phyloP scores from a whole-genome alignment of 2,797 vertebrate genomes.

The Trachops cirrhosus region DNA sequence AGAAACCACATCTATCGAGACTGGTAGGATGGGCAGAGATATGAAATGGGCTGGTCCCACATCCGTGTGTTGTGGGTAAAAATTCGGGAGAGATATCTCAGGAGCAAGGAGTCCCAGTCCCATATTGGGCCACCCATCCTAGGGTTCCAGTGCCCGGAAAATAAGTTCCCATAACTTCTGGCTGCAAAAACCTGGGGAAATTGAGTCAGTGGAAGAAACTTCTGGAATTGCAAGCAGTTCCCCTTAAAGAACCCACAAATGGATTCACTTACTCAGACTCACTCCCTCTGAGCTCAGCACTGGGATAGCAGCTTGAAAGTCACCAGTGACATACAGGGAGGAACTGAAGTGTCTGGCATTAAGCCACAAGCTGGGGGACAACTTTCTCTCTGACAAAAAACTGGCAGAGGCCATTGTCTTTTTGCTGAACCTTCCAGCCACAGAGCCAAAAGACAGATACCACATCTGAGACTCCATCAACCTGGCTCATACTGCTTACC shows the following conservation, averaged over 20 bases:
- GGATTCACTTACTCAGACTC: neutral
- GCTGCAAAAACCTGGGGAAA: neutral
- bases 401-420: neutral
- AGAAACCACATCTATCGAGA: neutral
- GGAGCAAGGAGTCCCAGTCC: neutral
- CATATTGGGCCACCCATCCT: neutral
- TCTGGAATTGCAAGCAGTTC: neutral
- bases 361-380: neutral
- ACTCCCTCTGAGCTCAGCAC: neutral
- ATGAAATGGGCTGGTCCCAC: neutral
- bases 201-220: neutral
- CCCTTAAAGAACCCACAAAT: neutral
- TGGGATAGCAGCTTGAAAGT: neutral
- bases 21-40: neutral
- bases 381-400: neutral
- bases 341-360: neutral
- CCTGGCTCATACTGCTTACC: neutral
- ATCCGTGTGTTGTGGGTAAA: neutral
- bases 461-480: neutral
- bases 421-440: neutral
- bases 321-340: neutral
- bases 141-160: neutral
- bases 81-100: neutral
- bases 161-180: neutral
- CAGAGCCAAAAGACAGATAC: neutral